phyloP scores from a whole-genome alignment of 1,140 invertebrate genomes.

The Drosophila melanica region DNA sequence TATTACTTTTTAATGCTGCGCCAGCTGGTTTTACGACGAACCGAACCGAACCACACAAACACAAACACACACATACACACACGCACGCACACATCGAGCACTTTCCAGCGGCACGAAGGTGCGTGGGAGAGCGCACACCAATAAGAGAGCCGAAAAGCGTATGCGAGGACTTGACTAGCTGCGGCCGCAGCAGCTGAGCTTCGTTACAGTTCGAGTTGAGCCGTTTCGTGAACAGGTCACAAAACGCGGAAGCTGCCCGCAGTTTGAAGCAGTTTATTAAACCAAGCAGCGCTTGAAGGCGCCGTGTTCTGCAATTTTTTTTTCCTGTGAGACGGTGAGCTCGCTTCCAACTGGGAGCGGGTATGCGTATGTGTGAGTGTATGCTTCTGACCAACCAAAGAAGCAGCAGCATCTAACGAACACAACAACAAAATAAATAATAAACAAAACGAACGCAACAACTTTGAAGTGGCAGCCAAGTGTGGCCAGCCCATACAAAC shows the following conservation, averaged over 20 bases:
- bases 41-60: neutral
- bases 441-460: conserved; percentile 23
- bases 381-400: conserved; percentile 25
- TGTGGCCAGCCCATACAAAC: conserved; percentile 16
- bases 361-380: conserved; percentile 23
- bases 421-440: conserved; percentile 23
- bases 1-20: conserved; percentile 82
- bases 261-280: conserved; percentile 18
- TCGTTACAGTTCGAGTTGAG: conserved; percentile 82
- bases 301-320: conserved; percentile 47
- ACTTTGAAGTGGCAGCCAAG: conserved; percentile 42
- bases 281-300: conserved; percentile 32
- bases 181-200: conserved; percentile 48
- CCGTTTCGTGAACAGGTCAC: conserved; percentile 79
- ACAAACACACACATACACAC: conserved; percentile 11
- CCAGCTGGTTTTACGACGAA: conserved; percentile 68
- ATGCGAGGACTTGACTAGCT: conserved; percentile 28
- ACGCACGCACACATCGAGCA: conserved; percentile 10
- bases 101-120: conserved; percentile 31
- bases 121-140: conserved; percentile 26
- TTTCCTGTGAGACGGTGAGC: conserved; percentile 15
- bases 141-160: conserved; percentile 26
- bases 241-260: conserved; percentile 71
- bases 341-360: neutral
- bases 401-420: conserved; percentile 13